Evolutionary conservation across 2,797 vertebrate species (phyloP).

Genomic region (Squalus acanthias): DNA sequence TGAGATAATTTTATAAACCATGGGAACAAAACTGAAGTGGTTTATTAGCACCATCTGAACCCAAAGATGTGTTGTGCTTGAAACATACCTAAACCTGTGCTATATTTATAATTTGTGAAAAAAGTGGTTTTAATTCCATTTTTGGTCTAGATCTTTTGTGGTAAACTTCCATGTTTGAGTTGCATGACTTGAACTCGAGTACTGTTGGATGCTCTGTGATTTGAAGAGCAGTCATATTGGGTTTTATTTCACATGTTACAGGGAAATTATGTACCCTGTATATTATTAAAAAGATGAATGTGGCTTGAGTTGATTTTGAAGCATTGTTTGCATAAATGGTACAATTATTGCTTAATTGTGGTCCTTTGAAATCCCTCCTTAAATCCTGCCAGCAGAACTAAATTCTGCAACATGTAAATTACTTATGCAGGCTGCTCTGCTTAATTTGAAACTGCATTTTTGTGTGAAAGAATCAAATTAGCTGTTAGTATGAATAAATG

Average conservation of each 20-base stretch:
- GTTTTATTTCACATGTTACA: conserved; percentile 5
- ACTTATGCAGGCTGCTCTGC: not conserved
- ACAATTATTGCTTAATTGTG: not conserved
- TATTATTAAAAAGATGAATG: not conserved
- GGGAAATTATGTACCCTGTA: not conserved
- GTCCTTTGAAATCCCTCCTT: not conserved
- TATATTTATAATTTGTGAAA: not conserved
- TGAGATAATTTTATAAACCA: not conserved
- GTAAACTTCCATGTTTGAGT: not conserved
- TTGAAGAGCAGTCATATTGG: not conserved
- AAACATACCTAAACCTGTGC: not conserved
- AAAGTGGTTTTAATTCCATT: not conserved
- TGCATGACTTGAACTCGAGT: not conserved
- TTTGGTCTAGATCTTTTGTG: not conserved
- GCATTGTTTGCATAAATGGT: not conserved
- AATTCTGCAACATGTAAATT: not conserved
- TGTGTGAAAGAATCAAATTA: too few relatives aligned
- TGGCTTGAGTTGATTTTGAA: not conserved
- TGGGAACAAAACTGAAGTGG: not conserved
- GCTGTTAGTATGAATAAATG: too few relatives aligned
- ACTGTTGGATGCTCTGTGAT: not conserved
- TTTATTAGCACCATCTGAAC: not conserved
- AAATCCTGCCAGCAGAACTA: not conserved
- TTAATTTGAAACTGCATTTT: too few relatives aligned
- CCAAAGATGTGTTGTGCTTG: not conserved